phyloP scores from a whole-genome alignment of 2,797 vertebrate genomes.

The Tympanoctomys barrerae region DNA sequence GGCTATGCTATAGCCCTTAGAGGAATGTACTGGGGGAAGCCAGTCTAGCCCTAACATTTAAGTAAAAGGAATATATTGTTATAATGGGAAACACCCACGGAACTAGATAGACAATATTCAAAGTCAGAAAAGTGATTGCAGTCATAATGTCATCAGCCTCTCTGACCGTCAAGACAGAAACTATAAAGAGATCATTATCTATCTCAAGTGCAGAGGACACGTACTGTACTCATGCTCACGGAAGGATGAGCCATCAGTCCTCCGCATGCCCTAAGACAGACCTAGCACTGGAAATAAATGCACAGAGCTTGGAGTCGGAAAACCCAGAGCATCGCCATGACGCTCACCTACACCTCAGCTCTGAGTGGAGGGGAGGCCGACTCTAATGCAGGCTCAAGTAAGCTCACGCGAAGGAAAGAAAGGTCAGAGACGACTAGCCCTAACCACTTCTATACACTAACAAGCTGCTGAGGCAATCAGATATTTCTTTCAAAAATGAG shows the following conservation, averaged over 20 bases:
- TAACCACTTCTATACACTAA: background rate
- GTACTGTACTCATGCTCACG: background rate
- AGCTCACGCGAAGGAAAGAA: background rate
- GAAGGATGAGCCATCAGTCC: background rate
- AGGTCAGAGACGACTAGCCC: background rate
- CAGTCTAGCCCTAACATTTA: slow-evolving; percentile 39
- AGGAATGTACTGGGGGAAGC: slow-evolving; percentile 21
- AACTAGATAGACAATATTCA: background rate
- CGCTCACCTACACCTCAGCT: background rate
- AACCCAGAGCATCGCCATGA: background rate
- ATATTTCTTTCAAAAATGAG: background rate
- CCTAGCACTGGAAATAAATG: background rate
- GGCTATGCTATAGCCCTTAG: slow-evolving; percentile 39
- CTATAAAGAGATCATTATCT: slow-evolving; percentile 7
- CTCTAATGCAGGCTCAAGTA: background rate
- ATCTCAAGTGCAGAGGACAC: background rate
- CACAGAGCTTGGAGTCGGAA: background rate
- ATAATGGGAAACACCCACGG: slow-evolving; percentile 30
- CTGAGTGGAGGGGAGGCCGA: background rate
- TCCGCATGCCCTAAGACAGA: background rate
- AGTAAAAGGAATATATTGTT: slow-evolving; percentile 55
- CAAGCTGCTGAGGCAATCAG: background rate
- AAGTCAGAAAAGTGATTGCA: slow-evolving; percentile 48
- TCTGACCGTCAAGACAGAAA: slow-evolving; percentile 8
- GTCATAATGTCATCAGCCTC: background rate